Base-by-base conservation (phyloP, 2,888 invertebrate genomes). In the Drosophila subquinaria region DNA sequence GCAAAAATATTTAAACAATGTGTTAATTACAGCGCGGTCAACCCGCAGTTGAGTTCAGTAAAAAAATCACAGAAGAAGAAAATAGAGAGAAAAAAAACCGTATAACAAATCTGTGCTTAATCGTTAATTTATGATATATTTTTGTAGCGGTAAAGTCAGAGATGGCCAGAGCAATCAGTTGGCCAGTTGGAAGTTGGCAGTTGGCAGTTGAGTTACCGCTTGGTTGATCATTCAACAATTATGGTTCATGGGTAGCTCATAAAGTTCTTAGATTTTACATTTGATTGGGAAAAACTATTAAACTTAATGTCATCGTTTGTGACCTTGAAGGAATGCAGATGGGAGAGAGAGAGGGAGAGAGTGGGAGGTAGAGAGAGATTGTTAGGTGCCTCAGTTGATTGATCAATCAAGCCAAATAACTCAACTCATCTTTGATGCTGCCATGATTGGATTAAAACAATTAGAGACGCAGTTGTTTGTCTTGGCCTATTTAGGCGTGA, bases 41-140 rank as follows among this genome's bases (percentile, higher is more conserved):
- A 50, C 48, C 40, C 50, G 55, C 73, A 69, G 68, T 10, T 48
- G 17, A 59, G 20, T 13, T 51, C 13, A 51, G 36, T 20, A 64
- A 27, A 62, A 35, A 61, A 66, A 1, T 36, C 40, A 53, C 48
- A 65, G 43, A 17, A 50, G 13, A 17, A 20, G 10, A 45, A 45
- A 27, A 10, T 36, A 17, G 10, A 65, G 17, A 27, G 27, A 40
- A 61, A 66, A 68, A 74, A 66, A 68, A 74, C 76, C 80, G 84
- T 82, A 79, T 56, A 70, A 75, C 79, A 87, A 81, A 84, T 87
- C 82, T 81, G 81, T 75, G 84, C 87, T 87, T 87, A 85, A 85
- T 88, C 85, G 85, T 88, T 82, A 85, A 85, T 85, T 85, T 88
- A 85, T 85, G 82, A 81, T 82, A 81, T 82, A 71, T 75, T 72